Evolutionary conservation across 2,113 vertebrate genomes (phyloP), one percentile per base, ranked within the genome.

Genomic region (Calyptommatus sinebrachiatus): DNA sequence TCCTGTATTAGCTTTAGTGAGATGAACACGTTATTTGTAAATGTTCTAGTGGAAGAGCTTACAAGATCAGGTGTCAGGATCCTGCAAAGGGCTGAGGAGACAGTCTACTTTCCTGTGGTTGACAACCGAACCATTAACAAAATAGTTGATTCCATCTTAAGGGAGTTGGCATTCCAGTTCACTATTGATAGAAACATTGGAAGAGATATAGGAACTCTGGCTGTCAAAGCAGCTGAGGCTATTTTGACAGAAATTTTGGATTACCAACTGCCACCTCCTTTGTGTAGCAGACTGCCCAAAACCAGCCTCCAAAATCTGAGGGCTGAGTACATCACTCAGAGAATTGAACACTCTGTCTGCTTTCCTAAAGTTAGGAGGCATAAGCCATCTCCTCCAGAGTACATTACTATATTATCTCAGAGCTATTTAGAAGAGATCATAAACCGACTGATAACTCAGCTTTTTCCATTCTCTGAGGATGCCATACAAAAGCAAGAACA

Each of bases 221-320:
- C 79, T 48, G 65, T 62, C 35, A 45, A n/a, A 41, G 66, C 79
- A 2, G 65, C 79, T 46, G 79, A 81, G 20, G 70, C 76, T 28
- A 70, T 81, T 41, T 41, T 81, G 73, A 69, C 66, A 6, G 79
- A 81, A 68, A 70, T 81, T 48, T 57, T 81, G 73, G 79, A 81
- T 76, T 81, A 81, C 41, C 79, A 76, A 41, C 22, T 81, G 66
- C 73, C 79, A 7, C 79, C 79, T 12, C 26, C 7, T 1, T 2
- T 70, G 20, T 76, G 50, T 21, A 45, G 65, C n/a, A 70, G 35
- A n/a, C 26, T 81, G 41, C 66, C 79, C 22, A 18, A n/a, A 28
- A 46, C 21, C 26, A 31, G 35, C 22, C 76, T 26, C 21, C 61
- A 24, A 48, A 61, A 31, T 7, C 0, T 81, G 10, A 70, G 62